Evolutionary conservation across 2,797 vertebrate species (phyloP).

Genomic region (Nasua narica): DNA sequence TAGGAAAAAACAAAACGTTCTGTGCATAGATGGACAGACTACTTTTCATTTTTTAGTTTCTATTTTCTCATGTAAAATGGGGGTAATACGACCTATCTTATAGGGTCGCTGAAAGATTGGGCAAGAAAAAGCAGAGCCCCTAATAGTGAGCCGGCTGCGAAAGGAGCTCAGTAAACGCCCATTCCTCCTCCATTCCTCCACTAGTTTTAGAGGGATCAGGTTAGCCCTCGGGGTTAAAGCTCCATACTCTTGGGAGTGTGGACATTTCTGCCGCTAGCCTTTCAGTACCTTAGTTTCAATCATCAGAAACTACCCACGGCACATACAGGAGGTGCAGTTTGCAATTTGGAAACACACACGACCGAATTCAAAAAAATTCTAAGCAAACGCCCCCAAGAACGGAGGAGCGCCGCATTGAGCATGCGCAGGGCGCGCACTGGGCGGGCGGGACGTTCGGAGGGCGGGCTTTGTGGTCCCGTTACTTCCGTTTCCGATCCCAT

Average conservation of each 20-base stretch:
- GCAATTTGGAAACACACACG: neutral
- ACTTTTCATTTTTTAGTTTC: neutral
- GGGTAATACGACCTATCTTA: neutral
- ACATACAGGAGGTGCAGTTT: fast-evolving
- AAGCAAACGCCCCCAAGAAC: fast-evolving
- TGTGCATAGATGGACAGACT: neutral
- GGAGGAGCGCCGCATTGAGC: fast-evolving
- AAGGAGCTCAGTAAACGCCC: neutral
- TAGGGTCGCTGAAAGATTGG: neutral
- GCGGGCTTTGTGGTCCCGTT: neutral
- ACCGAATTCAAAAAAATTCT: fast-evolving
- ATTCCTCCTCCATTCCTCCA: neutral
- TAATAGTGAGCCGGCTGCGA: neutral
- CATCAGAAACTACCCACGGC: no score
- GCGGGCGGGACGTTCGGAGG: neutral
- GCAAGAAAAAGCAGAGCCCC: neutral
- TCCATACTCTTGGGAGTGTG: neutral
- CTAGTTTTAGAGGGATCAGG: neutral
- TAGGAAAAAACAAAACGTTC: neutral
- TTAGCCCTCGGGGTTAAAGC: neutral
- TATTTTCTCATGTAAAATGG: neutral
- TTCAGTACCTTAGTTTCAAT: no score
- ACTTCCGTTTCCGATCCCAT: constrained; percentile 55
- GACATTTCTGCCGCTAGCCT: neutral
- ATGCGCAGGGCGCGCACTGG: fast-evolving